phyloP scores from a whole-genome alignment of 2,888 invertebrate genomes.

The Pterostichus madidus region DNA sequence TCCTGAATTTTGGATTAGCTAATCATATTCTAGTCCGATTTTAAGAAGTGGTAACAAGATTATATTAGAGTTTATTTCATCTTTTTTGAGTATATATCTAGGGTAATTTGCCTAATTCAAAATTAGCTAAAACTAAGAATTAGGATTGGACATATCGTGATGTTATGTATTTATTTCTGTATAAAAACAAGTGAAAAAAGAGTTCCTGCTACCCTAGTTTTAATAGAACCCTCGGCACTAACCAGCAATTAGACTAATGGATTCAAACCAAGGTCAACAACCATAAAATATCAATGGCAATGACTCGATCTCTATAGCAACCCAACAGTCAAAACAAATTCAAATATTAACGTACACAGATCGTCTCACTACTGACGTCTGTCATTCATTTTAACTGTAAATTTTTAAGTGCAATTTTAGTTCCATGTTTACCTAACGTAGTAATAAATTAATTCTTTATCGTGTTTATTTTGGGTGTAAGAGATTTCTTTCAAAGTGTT shows the following conservation, averaged over 20 bases:
- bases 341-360: conserved; percentile 48
- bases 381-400: conserved; percentile 53
- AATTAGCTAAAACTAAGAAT: too few relatives aligned
- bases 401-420: conserved; percentile 52
- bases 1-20: too few relatives aligned
- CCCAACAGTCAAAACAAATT: conserved; percentile 62
- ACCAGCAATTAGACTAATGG: not conserved
- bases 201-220: not conserved
- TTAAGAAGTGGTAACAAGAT: too few relatives aligned
- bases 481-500: conserved; percentile 4
- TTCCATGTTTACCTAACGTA: conserved; percentile 18
- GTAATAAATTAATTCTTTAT: conserved; percentile 5
- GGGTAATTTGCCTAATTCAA: too few relatives aligned
- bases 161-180: too few relatives aligned
- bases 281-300: conserved; percentile 66
- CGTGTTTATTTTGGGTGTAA: conserved; percentile 19
- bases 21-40: too few relatives aligned
- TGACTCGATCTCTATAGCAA: conserved; percentile 59
- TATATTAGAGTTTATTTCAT: too few relatives aligned
- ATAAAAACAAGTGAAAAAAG: not conserved
- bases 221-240: too few relatives aligned
- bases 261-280: conserved; percentile 59
- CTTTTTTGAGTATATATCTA: too few relatives aligned
- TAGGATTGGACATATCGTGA: too few relatives aligned
- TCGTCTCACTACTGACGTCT: not conserved